Conservation (phyloP, 2,888 invertebrate species). For the Orchesellides sinensis region DNA sequence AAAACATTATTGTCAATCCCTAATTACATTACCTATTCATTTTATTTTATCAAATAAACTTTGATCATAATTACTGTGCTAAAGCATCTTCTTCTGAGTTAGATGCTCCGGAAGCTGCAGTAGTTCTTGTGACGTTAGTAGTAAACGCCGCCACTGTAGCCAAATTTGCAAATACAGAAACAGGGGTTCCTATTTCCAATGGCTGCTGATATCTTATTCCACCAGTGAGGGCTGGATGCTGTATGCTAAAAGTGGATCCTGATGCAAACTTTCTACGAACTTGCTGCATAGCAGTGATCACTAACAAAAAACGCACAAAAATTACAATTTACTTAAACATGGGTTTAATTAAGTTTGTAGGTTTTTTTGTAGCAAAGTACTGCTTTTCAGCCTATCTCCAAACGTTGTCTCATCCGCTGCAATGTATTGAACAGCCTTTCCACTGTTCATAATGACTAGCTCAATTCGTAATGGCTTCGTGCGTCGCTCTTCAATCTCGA, state of each 20-base stretch:
- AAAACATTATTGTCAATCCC: not conserved
- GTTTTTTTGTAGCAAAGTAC: too few relatives aligned
- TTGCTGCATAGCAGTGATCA: slow-evolving; percentile 31
- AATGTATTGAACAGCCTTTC: slow-evolving; percentile 66
- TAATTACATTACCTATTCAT: not conserved
- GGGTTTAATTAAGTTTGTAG: not conserved
- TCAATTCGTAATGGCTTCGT: slow-evolving; percentile 67
- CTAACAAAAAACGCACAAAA: not conserved
- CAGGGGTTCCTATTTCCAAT: slow-evolving; percentile 73
- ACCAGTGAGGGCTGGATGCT: slow-evolving; percentile 54
- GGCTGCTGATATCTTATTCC: slow-evolving; percentile 72
- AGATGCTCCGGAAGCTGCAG: slow-evolving; percentile 9
- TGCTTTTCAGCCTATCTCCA: slow-evolving; percentile 5
- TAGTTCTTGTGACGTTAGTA: slow-evolving; percentile 32
- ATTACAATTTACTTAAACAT: not conserved
- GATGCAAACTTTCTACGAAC: slow-evolving; percentile 43
- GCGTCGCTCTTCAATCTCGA: slow-evolving; percentile 62
- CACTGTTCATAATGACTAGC: slow-evolving; percentile 64
- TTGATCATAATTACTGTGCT: slow-evolving; percentile 14
- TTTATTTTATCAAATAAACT: not conserved
- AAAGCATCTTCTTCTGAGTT: slow-evolving; percentile 28
- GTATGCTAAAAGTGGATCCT: slow-evolving; percentile 32
- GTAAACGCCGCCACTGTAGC: slow-evolving; percentile 40
- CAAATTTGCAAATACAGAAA: slow-evolving; percentile 67
- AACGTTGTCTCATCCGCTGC: slow-evolving; percentile 70